Conservation (phyloP, 2,888 invertebrate genomes). For the Drosophila mercatorum region DNA sequence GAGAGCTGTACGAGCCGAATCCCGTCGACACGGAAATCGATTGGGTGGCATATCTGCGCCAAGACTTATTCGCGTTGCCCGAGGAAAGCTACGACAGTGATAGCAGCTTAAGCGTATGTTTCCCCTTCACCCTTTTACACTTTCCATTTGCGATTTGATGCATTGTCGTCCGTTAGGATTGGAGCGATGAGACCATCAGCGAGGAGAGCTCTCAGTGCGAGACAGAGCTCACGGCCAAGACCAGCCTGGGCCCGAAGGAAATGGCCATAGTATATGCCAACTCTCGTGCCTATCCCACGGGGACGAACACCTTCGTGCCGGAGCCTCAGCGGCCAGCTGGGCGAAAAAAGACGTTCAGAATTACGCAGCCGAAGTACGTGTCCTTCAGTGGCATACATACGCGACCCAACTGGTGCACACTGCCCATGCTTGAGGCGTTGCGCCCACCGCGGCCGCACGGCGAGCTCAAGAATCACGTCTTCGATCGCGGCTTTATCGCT, state of each 20-base stretch:
- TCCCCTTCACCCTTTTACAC: not conserved
- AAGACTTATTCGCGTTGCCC: slow-evolving; percentile 59
- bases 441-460: slow-evolving; percentile 49
- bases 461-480: not conserved
- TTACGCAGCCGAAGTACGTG: slow-evolving; percentile 12
- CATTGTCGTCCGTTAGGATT: slow-evolving; percentile 68
- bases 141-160: not conserved
- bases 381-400: not conserved
- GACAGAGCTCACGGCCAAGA: not conserved
- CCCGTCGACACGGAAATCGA: slow-evolving; percentile 28
- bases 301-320: slow-evolving; percentile 2
- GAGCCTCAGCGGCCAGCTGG: not conserved
- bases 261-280: slow-evolving; percentile 11
- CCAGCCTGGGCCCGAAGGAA: slow-evolving; percentile 3
- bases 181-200: slow-evolving; percentile 76
- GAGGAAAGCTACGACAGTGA: slow-evolving; percentile 41
- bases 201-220: not conserved
- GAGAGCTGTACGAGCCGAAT: not conserved
- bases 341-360: slow-evolving; percentile 1
- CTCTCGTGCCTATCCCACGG: slow-evolving; percentile 5
- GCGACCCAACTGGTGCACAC: not conserved
- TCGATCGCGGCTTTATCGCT: slow-evolving; percentile 79
- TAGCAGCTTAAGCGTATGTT: slow-evolving; percentile 80
- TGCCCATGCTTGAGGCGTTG: slow-evolving; percentile 16
- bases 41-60: slow-evolving; percentile 61